A percentile compares a stretch with the other conserved stretches of the same genome.
Conservation (phyloP, 2,797 vertebrate species). For the Falco biarmicus region DNA sequence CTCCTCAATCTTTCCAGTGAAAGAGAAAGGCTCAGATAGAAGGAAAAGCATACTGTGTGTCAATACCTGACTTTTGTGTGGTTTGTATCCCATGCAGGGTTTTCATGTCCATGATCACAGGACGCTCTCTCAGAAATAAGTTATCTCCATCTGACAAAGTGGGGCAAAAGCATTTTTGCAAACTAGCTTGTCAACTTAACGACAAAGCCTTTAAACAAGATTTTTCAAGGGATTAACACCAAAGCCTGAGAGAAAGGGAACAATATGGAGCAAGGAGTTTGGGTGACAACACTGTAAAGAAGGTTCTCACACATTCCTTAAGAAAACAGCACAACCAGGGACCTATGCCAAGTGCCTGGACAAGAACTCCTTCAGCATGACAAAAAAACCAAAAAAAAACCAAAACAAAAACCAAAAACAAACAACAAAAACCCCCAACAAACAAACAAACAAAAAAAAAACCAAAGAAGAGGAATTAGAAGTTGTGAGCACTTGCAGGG, state of each 20-base stretch:
- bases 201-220: background rate
- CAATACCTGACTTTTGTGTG: background rate
- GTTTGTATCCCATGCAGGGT: background rate
- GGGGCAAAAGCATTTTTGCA: background rate
- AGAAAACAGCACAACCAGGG: background rate
- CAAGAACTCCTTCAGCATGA: background rate
- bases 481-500: background rate
- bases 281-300: background rate
- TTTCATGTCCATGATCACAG: accelerated
- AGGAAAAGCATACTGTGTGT: background rate
- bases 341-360: background rate
- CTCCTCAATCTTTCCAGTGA: background rate
- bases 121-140: background rate
- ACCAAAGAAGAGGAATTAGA: background rate
- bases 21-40: background rate
- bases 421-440: too few relatives aligned
- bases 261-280: background rate
- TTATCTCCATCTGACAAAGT: background rate
- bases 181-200: background rate
- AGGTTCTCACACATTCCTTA: background rate
- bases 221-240: background rate
- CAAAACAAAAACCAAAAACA: too few relatives aligned
- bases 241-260: background rate
- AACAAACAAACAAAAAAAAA: too few relatives aligned
- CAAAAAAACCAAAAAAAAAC: too few relatives aligned